These are phyloP conservation scores for Stratiomys singularior DNA, from an alignment of 2,888 invertebrate genomes.

Conservation along the genomic window DNA sequence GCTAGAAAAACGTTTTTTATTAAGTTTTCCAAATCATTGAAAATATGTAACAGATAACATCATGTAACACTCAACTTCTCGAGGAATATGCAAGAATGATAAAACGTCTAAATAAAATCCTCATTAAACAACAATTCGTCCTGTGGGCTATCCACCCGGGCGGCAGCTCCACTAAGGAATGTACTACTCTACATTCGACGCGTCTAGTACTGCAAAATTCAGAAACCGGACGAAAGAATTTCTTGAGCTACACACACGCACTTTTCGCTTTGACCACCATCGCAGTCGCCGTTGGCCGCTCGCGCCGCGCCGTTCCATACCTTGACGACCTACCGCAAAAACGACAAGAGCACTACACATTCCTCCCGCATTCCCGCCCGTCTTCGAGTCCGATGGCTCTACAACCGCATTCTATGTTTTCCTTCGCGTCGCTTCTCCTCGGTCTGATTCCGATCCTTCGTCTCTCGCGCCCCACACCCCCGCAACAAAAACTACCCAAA, in stretches of 20 bases:
- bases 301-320: background rate
- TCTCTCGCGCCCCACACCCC: background rate
- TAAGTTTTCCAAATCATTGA: too few relatives aligned
- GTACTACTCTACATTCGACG: constrained; percentile 1
- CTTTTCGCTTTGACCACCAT: constrained; percentile 10
- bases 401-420: background rate
- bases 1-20: too few relatives aligned
- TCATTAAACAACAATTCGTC: too few relatives aligned
- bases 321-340: constrained; percentile 38
- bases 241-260: constrained; percentile 30
- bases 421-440: background rate
- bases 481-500: background rate
- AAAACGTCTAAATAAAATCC: too few relatives aligned
- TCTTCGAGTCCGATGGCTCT: background rate
- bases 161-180: background rate
- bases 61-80: too few relatives aligned
- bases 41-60: too few relatives aligned
- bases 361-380: background rate
- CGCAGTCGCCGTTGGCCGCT: background rate
- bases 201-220: constrained; percentile 26
- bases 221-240: constrained; percentile 32
- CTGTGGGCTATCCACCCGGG: too few relatives aligned
- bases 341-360: background rate
- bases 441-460: too few relatives aligned
- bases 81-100: too few relatives aligned